Conservation (phyloP, 2,888 invertebrate genomes). For the Tetanocera ferruginea region DNA sequence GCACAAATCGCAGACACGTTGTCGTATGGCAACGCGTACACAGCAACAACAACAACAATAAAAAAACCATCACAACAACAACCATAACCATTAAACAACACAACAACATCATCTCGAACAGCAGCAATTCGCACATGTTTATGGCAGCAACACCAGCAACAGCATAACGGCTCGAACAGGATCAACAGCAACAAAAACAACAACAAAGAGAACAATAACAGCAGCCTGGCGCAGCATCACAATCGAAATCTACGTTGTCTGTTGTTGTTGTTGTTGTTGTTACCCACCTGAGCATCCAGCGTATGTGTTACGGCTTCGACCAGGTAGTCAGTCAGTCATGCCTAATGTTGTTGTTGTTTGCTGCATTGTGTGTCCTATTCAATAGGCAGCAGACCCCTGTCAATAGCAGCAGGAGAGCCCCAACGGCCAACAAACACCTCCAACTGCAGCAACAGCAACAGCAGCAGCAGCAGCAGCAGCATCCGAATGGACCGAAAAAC, state of each 20-base stretch:
- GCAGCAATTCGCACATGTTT: conserved; percentile 21
- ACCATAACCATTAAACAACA: no score
- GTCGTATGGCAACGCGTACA: conserved; percentile 33
- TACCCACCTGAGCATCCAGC: background rate
- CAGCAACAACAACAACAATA: conserved; percentile 45
- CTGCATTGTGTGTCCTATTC: background rate
- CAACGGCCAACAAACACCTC: background rate
- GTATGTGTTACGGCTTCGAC: background rate
- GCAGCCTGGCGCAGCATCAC: conserved; percentile 21
- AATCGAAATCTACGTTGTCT: background rate
- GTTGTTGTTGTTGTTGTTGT: background rate
- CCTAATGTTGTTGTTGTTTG: no score
- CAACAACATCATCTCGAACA: background rate
- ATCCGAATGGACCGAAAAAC: no score
- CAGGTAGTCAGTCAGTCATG: conserved; percentile 4
- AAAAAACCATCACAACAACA: background rate
- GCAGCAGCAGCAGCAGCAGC: no score
- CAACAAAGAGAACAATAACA: background rate
- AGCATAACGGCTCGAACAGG: background rate
- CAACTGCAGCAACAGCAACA: no score
- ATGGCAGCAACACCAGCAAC: conserved; percentile 2
- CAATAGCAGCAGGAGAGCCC: background rate
- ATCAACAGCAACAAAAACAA: background rate
- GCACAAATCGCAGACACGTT: conserved; percentile 60
- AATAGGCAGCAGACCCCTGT: conserved; percentile 3